Conservation (phyloP, 2,113 vertebrate species). For the Mobula birostris region DNA sequence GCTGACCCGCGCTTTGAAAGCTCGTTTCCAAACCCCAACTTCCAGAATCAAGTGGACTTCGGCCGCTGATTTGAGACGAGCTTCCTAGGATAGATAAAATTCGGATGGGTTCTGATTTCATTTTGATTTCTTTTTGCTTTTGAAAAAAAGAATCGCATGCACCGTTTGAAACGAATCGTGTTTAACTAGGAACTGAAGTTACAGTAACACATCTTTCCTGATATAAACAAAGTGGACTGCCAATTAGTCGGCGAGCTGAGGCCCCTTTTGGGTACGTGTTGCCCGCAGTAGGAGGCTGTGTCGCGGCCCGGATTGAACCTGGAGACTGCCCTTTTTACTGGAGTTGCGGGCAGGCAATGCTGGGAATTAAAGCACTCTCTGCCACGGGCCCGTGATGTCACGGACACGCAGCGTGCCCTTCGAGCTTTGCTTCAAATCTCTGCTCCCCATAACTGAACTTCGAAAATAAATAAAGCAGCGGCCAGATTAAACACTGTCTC, state of each 20-base stretch:
- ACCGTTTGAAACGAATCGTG: background rate
- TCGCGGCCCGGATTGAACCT: slow-evolving; percentile 16
- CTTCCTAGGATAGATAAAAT: background rate
- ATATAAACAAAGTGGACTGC: background rate
- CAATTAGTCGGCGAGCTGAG: background rate
- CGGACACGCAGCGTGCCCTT: background rate
- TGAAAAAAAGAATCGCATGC: background rate
- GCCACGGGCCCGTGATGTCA: background rate
- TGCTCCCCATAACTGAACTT: background rate
- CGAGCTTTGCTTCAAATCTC: background rate
- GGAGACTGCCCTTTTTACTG: background rate
- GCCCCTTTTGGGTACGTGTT: slow-evolving; percentile 28
- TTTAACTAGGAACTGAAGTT: background rate
- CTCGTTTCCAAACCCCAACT: background rate
- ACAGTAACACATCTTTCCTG: background rate
- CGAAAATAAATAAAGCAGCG: background rate
- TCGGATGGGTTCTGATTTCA: no score
- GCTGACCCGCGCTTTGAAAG: background rate
- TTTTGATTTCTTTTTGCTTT: no score
- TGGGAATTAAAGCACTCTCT: background rate
- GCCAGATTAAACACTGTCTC: background rate
- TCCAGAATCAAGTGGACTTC: background rate
- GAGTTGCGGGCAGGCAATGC: background rate
- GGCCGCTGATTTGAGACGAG: background rate
- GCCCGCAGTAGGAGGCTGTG: slow-evolving; percentile 22